phyloP scores from a whole-genome alignment of 2,113 vertebrate genomes.

The Micronisus gabar region DNA sequence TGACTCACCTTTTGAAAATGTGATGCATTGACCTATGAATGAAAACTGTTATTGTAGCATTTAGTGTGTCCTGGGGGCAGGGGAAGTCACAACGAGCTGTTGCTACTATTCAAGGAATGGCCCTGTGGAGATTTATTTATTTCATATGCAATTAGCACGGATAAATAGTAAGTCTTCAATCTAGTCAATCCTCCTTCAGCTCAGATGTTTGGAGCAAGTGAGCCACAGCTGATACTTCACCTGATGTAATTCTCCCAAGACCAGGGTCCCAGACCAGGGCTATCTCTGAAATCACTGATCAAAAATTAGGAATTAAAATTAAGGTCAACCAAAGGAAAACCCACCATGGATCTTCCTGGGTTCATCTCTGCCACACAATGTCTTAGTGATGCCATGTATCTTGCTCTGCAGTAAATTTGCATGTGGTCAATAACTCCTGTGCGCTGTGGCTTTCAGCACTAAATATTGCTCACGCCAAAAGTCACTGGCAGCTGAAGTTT shows the following conservation, averaged over 20 bases:
- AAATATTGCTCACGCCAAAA: background rate
- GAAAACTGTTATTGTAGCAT: background rate
- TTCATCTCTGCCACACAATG: background rate
- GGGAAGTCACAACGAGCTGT: background rate
- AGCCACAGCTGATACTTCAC: background rate
- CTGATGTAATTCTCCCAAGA: background rate
- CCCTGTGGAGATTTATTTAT: background rate
- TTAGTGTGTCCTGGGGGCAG: background rate
- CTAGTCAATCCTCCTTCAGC: background rate
- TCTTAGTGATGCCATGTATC: background rate
- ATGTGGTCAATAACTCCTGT: background rate
- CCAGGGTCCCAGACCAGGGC: background rate
- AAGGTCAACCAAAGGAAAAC: background rate
- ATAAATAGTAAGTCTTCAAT: background rate
- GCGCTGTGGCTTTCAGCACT: background rate
- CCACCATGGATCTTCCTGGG: background rate
- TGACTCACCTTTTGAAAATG: background rate
- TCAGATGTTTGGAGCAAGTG: background rate
- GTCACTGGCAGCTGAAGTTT: background rate
- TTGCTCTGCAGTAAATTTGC: background rate
- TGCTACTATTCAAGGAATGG: background rate
- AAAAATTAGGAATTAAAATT: background rate
- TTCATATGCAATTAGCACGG: background rate
- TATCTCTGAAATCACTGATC: background rate
- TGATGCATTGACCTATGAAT: background rate